These are phyloP conservation scores for Drosophila paulistorum DNA, from an alignment of 1,140 invertebrate species.

Conservation along the genomic window DNA sequence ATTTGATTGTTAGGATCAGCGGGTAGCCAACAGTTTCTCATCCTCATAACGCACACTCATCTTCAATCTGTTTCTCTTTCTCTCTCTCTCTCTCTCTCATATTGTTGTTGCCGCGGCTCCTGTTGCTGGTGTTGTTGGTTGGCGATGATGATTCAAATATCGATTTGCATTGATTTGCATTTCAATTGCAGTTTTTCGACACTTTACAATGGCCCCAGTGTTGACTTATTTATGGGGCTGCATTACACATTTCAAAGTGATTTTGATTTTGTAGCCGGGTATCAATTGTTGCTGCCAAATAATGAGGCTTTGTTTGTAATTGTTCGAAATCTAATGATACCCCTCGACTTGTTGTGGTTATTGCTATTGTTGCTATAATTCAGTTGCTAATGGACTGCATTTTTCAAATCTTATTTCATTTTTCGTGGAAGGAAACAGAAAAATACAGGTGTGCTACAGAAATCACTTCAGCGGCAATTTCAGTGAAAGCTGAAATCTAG, in stretches of 20 bases:
- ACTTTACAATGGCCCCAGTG: constrained; percentile 78
- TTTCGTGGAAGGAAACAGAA: not conserved
- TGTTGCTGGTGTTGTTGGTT: constrained; percentile 11
- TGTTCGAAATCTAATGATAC: constrained; percentile 56
- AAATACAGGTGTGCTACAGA: too few species aligned
- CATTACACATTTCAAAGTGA: constrained; percentile 69
- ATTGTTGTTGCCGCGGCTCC: not conserved
- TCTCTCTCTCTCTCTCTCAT: too few species aligned
- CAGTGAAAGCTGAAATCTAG: too few species aligned
- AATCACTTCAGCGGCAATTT: too few species aligned
- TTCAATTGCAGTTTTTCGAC: constrained; percentile 79
- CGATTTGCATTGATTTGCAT: constrained; percentile 80
- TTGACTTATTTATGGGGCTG: constrained; percentile 75
- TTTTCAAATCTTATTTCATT: too few species aligned
- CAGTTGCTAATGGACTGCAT: not conserved
- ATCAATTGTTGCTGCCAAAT: constrained; percentile 52
- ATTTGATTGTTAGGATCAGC: constrained; percentile 75
- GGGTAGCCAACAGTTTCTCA: constrained; percentile 34
- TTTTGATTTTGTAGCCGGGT: constrained; percentile 32
- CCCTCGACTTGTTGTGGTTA: constrained; percentile 53
- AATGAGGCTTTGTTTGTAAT: constrained; percentile 73
- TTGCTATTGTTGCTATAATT: constrained; percentile 4
- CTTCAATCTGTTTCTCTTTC: not conserved
- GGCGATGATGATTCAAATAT: constrained; percentile 74
- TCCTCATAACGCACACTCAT: constrained; percentile 13